Percentiles rank a stretch among this genome's conserved stretches.
Conservation (phyloP, 2,888 invertebrate genomes). For the Rotaria macrura region DNA sequence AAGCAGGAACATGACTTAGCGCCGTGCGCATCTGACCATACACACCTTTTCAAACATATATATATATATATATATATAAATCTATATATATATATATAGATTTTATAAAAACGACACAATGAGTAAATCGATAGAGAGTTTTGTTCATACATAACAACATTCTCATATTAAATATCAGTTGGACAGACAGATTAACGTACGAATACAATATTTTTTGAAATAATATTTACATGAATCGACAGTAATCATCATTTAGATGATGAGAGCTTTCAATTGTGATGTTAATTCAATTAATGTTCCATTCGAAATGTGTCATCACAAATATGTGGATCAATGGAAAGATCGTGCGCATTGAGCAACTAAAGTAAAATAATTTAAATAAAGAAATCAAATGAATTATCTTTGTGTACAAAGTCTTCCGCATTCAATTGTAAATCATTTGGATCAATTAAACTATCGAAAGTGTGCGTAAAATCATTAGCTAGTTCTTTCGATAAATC, state of each 20-base stretch:
- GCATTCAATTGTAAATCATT: not conserved
- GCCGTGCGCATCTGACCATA: constrained; percentile 12
- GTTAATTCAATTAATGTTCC: not conserved
- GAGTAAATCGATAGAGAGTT: not conserved
- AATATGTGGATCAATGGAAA: not conserved
- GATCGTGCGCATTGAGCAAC: not conserved
- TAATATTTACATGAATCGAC: not conserved
- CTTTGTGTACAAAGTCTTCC: not conserved
- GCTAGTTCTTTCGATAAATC: constrained; percentile 18
- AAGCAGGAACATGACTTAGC: not conserved
- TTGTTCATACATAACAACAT: not conserved
- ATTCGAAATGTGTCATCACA: not conserved
- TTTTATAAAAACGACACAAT: not conserved
- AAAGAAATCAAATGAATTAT: not conserved
- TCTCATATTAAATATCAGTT: not conserved
- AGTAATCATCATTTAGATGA: too few species aligned
- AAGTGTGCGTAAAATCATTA: not conserved
- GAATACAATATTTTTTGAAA: not conserved
- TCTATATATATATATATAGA: not conserved
- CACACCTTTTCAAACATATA: not conserved
- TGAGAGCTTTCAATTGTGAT: too few species aligned
- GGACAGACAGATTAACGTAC: not conserved
- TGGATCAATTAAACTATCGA: not conserved
- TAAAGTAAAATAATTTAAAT: not conserved
- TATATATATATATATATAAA: not conserved